A percentile compares a stretch with the other conserved stretches of the same genome.
Evolutionary conservation across 2,888 invertebrate genomes (phyloP).

Genomic region (Azorinus chamasolen): DNA sequence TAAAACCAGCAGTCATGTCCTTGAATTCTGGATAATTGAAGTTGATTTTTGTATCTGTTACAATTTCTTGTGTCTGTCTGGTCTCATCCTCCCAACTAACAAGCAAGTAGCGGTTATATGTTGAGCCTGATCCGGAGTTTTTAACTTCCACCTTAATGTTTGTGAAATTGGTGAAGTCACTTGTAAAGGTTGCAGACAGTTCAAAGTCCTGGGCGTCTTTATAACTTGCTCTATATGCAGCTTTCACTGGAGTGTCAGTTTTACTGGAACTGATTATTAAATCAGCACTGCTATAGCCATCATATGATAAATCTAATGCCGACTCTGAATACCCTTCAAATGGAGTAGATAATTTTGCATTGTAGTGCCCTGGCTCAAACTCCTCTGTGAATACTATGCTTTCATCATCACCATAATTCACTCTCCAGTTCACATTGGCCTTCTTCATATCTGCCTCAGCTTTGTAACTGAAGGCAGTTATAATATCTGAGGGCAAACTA

Average conservation of each 20-base stretch:
- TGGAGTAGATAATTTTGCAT: no score
- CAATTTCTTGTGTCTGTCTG: constrained; percentile 16
- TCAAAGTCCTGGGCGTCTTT: constrained; percentile 32
- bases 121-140: constrained; percentile 3
- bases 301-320: no score
- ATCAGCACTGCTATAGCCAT: no score
- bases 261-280: no score
- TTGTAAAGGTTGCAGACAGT: constrained; percentile 47
- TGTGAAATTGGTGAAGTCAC: constrained; percentile 46
- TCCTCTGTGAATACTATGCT: no score
- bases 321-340: no score
- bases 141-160: constrained; percentile 25
- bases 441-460: no score
- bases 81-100: constrained; percentile 36
- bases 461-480: no score
- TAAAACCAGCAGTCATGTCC: constrained; percentile 13
- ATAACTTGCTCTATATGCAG: constrained; percentile 4
- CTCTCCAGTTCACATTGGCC: no score
- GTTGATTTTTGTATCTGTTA: constrained; percentile 21
- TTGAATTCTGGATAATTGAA: background rate
- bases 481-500: no score
- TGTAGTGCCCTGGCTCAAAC: no score
- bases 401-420: no score
- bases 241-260: constrained; percentile 9
- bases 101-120: constrained; percentile 32